Evolutionary conservation across 2,797 vertebrate species (phyloP).

Genomic region (Coregonus suidteri): DNA sequence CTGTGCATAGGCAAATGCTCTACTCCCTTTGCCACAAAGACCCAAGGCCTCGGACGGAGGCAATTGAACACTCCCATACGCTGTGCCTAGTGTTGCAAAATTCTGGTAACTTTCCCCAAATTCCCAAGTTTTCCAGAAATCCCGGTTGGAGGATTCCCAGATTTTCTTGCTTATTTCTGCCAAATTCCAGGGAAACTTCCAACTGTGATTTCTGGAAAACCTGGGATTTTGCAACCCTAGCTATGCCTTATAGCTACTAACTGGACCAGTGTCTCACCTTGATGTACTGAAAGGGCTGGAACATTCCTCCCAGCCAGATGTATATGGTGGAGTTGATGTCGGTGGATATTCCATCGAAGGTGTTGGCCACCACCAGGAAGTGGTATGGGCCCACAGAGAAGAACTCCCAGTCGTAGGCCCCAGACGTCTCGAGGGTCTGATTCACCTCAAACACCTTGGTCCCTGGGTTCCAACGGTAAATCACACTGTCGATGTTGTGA

Average conservation of each 20-base stretch:
- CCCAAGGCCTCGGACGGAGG: too few relatives aligned
- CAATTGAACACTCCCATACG: too few relatives aligned
- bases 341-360: slow-evolving; percentile 89
- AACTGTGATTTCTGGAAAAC: too few relatives aligned
- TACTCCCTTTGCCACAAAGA: too few relatives aligned
- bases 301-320: slow-evolving; percentile 67
- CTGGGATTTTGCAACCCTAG: too few relatives aligned
- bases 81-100: too few relatives aligned
- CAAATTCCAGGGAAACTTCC: too few relatives aligned
- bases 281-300: slow-evolving; percentile 65
- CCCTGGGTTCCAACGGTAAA: slow-evolving; percentile 83
- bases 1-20: too few relatives aligned
- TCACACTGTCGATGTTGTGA: slow-evolving; percentile 84
- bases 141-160: too few relatives aligned
- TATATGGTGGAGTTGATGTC: slow-evolving; percentile 82
- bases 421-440: slow-evolving; percentile 89
- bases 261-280: not conserved
- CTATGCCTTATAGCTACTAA: not conserved
- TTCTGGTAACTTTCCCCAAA: too few relatives aligned
- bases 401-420: slow-evolving; percentile 98
- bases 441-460: slow-evolving; percentile 84
- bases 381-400: slow-evolving; percentile 87
- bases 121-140: too few relatives aligned
- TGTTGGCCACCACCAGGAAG: slow-evolving; percentile 93
- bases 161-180: too few relatives aligned